Percentiles rank a stretch among this genome's conserved stretches.
Conservation (phyloP, 2,113 vertebrate species). For the Daboia siamensis region DNA sequence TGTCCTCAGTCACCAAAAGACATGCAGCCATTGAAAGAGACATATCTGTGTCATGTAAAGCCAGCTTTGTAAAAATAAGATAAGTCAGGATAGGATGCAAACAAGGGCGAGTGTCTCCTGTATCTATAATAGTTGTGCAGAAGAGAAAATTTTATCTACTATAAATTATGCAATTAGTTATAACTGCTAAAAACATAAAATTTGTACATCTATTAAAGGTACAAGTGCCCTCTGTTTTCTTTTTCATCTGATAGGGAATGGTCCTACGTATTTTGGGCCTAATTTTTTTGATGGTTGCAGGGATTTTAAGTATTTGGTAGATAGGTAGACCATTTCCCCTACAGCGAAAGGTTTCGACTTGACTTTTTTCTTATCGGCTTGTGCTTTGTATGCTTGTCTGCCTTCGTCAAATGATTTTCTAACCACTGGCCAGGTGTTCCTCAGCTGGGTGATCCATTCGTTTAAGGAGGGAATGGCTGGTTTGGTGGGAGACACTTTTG, state of each 20-base stretch:
- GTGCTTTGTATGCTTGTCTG: too few relatives aligned
- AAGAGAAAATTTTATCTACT: background rate
- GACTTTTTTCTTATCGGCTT: too few relatives aligned
- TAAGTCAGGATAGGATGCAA: background rate
- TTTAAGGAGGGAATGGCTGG: too few relatives aligned
- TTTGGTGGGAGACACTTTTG: too few relatives aligned
- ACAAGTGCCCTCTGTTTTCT: background rate
- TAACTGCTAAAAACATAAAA: background rate
- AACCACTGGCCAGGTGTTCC: too few relatives aligned
- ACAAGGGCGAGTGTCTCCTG: background rate
- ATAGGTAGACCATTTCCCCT: too few relatives aligned
- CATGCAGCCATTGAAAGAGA: background rate
- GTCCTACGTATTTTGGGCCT: too few relatives aligned
- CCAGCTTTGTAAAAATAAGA: background rate
- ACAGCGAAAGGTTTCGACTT: too few relatives aligned
- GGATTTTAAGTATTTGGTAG: too few relatives aligned
- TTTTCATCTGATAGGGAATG: background rate
- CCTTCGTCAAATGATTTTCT: too few relatives aligned
- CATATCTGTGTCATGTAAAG: background rate
- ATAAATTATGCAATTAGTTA: background rate
- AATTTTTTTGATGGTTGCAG: too few relatives aligned
- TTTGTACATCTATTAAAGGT: background rate
- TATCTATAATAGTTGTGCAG: background rate
- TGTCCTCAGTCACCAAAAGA: background rate
- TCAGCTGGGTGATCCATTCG: too few relatives aligned